These are phyloP conservation scores for Phataginus tetradactyla DNA, from an alignment of 2,797 vertebrate genomes.

Conservation along the genomic window DNA sequence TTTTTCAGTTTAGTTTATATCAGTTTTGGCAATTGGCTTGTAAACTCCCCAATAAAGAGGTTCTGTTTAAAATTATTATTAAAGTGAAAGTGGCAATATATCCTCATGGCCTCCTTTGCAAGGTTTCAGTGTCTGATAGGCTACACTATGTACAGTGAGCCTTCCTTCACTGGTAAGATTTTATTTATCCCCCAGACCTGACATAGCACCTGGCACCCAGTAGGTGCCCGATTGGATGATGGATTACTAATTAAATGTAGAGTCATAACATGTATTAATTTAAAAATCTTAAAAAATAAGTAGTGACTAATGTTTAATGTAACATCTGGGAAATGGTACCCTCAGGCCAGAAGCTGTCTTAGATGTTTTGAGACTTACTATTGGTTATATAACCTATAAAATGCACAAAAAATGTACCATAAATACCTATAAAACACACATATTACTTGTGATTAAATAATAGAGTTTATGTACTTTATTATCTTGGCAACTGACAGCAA, in stretches of 20 bases:
- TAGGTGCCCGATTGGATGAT: not conserved
- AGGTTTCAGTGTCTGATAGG: not conserved
- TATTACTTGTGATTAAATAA: slow-evolving; percentile 74
- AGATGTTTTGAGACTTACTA: slow-evolving; percentile 78
- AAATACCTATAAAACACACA: slow-evolving; percentile 73
- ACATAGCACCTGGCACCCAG: not conserved
- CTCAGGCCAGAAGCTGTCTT: slow-evolving; percentile 73
- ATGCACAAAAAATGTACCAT: slow-evolving; percentile 59
- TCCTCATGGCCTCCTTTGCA: not conserved
- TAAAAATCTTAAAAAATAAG: slow-evolving; percentile 57
- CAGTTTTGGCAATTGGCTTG: not conserved
- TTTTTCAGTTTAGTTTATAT: not conserved
- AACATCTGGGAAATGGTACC: slow-evolving; percentile 67
- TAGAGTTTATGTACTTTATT: slow-evolving; percentile 77
- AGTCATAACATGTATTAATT: slow-evolving; percentile 44
- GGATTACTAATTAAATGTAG: slow-evolving; percentile 13
- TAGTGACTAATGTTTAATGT: slow-evolving; percentile 59
- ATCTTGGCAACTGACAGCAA: slow-evolving; percentile 70
- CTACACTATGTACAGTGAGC: not conserved
- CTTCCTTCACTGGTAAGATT: not conserved
- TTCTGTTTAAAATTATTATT: not conserved
- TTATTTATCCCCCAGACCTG: not conserved
- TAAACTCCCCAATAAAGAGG: not conserved
- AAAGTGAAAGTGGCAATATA: not conserved
- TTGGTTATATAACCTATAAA: slow-evolving; percentile 66